A percentile compares a stretch with the other conserved stretches of the same genome.
These are phyloP conservation scores for Eugnorisma glareosa DNA, from an alignment of 2,888 invertebrate species.

Conservation along the genomic window DNA sequence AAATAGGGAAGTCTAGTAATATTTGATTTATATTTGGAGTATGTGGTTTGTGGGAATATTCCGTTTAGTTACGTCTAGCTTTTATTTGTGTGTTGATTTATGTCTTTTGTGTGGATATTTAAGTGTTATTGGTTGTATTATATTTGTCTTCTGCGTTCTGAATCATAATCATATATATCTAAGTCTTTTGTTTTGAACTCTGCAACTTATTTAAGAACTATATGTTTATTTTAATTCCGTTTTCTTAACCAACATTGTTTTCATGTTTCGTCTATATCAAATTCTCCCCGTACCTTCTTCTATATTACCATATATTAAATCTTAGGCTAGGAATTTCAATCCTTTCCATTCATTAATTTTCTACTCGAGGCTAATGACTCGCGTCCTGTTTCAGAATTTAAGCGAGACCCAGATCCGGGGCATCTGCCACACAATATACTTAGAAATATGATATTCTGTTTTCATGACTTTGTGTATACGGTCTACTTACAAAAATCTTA, in stretches of 20 bases:
- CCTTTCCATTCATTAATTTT: conserved; percentile 49
- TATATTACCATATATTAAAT: conserved; percentile 30
- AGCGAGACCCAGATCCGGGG: conserved; percentile 36
- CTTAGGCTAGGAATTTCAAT: conserved; percentile 40
- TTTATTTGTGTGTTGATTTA: conserved; percentile 31
- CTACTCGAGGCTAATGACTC: conserved; percentile 47
- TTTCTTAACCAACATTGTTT: background rate
- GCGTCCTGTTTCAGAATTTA: conserved; percentile 50
- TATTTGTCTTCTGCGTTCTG: conserved; percentile 2
- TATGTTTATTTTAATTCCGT: background rate
- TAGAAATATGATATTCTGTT: conserved; percentile 40
- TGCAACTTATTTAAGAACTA: background rate
- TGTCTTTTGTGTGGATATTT: background rate
- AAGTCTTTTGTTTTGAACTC: background rate
- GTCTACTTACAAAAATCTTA: background rate
- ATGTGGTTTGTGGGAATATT: conserved; percentile 31
- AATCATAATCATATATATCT: background rate
- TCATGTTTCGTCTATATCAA: background rate
- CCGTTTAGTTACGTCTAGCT: conserved; percentile 10
- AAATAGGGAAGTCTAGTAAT: conserved; percentile 43
- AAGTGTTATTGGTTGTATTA: conserved; percentile 3
- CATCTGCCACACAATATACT: conserved; percentile 34
- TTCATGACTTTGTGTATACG: conserved; percentile 11
- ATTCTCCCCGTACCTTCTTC: background rate
- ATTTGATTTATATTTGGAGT: conserved; percentile 49